Evolutionary conservation across 2,113 vertebrate species (phyloP).

Genomic region (Urocolius indicus): DNA sequence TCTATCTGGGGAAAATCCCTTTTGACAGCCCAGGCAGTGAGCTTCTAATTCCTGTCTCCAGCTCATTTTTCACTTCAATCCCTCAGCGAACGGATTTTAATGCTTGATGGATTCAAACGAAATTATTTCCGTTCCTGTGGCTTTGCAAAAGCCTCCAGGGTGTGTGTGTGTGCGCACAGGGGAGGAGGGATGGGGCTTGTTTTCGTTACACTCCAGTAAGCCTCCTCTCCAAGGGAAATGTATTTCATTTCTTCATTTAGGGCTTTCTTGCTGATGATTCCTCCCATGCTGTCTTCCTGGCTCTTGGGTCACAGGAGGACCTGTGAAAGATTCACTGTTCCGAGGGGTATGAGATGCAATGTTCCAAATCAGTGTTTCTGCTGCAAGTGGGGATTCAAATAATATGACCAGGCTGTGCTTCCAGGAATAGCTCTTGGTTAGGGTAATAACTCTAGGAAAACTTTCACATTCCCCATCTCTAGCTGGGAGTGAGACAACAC

Average conservation of each 20-base stretch:
- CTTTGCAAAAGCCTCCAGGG: conserved; percentile 68
- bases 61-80: conserved; percentile 77
- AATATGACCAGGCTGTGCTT: not conserved
- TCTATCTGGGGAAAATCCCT: conserved; percentile 73
- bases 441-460: not conserved
- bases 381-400: not conserved
- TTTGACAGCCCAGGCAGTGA: conserved; percentile 70
- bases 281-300: not conserved
- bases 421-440: not conserved
- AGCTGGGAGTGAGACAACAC: not conserved
- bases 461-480: not conserved
- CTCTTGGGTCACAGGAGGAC: not conserved
- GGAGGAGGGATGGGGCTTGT: conserved; percentile 49
- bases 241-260: conserved; percentile 45
- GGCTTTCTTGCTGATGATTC: not conserved
- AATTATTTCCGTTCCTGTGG: conserved; percentile 74
- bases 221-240: conserved; percentile 41
- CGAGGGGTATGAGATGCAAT: not conserved
- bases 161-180: not conserved
- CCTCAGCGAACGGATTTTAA: conserved; percentile 71
- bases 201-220: conserved; percentile 53
- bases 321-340: not conserved
- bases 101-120: conserved; percentile 77
- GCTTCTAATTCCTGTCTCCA: conserved; percentile 71
- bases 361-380: conserved; percentile 11